These are phyloP conservation scores for Erinaceus europaeus DNA, from an alignment of 2,113 vertebrate genomes.

Conservation along the genomic window DNA sequence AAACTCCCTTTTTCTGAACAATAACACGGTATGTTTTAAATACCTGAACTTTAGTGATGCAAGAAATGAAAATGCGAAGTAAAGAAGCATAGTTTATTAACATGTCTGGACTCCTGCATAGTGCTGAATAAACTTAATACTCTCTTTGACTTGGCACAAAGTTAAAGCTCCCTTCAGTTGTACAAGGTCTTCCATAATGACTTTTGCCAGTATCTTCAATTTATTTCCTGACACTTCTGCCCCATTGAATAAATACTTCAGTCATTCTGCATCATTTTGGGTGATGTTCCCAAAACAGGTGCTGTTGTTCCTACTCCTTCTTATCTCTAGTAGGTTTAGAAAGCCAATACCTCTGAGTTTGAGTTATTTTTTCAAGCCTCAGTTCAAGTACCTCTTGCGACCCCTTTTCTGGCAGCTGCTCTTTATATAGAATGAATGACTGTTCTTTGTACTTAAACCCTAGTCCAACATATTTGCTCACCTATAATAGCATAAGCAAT, in stretches of 20 bases:
- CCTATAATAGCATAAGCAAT: not conserved
- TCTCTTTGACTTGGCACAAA: not conserved
- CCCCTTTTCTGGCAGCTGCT: not conserved
- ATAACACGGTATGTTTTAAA: not conserved
- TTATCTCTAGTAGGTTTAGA: not conserved
- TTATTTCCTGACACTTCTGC: not conserved
- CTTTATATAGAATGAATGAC: not conserved
- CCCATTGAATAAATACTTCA: not conserved
- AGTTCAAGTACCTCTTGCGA: not conserved
- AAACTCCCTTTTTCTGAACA: too few relatives aligned
- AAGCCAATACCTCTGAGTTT: not conserved
- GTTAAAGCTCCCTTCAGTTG: not conserved
- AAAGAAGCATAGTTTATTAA: not conserved
- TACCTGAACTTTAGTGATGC: not conserved
- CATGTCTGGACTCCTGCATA: not conserved
- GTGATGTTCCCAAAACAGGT: not conserved
- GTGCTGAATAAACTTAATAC: not conserved
- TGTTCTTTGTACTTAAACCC: not conserved
- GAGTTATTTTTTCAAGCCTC: not conserved
- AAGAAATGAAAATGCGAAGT: not conserved
- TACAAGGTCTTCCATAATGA: not conserved
- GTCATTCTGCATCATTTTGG: not conserved
- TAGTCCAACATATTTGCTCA: not conserved
- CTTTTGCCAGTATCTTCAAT: not conserved
- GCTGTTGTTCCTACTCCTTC: not conserved